Percentiles rank a stretch among this genome's conserved stretches.
These are phyloP conservation scores for Esox niger DNA, from an alignment of 2,113 vertebrate genomes.

Conservation along the genomic window DNA sequence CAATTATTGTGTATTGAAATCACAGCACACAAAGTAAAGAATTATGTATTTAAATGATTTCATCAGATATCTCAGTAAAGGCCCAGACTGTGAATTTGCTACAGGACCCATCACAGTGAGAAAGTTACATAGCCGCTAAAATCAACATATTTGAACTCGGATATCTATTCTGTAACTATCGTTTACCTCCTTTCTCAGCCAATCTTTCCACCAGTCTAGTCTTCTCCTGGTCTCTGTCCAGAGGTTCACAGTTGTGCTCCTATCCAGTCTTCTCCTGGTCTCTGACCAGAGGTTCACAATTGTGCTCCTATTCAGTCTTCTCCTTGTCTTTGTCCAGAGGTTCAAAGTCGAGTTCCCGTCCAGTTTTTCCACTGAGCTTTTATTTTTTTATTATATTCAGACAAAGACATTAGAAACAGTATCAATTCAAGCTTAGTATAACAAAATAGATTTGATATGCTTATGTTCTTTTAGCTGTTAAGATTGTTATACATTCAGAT, in stretches of 20 bases:
- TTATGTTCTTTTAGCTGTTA: too few relatives aligned
- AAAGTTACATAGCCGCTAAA: too few relatives aligned
- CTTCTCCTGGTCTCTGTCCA: background rate
- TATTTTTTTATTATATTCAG: too few relatives aligned
- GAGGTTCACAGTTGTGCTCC: background rate
- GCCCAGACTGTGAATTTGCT: too few relatives aligned
- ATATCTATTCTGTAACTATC: background rate
- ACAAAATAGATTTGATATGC: background rate
- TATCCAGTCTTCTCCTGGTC: background rate
- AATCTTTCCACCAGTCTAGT: background rate
- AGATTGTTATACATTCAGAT: too few relatives aligned
- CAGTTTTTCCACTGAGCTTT: background rate
- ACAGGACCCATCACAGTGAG: too few relatives aligned
- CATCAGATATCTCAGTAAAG: background rate
- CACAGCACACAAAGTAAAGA: background rate
- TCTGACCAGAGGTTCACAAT: background rate
- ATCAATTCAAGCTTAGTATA: background rate
- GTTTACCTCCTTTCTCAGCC: background rate
- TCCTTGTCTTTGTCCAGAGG: background rate
- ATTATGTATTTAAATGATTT: background rate
- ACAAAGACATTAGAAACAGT: too few relatives aligned
- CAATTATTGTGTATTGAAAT: too few relatives aligned
- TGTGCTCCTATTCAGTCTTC: background rate
- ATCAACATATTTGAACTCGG: background rate
- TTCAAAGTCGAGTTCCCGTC: background rate